Base-by-base conservation (phyloP, 2,113 vertebrate species). In the Mesoclemmys tuberculata region DNA sequence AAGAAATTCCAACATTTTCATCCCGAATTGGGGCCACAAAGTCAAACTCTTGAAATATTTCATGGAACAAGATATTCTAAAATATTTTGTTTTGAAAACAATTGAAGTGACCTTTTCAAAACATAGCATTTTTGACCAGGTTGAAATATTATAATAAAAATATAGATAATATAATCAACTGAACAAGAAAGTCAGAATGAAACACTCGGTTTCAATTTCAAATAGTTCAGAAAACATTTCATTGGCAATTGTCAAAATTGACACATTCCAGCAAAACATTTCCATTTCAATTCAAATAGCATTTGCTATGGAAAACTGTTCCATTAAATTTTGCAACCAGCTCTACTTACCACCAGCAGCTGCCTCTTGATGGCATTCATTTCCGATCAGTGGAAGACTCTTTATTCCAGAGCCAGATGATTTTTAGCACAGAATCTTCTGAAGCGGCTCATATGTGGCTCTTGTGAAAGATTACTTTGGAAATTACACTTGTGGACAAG, bases 11-110 rank as follows among this genome's bases (percentile, higher is more conserved):
- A 71, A 71, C 19, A 89, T 95, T 96, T 95, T 92, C 81, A 93
- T 93, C 88, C 96, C 91, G 95, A 75, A 90, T 94, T 81, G 91
- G 89, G 94, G 96, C 93, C 89, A 92, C 94, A 55, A 29, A 77
- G 11, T 44, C 74, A 26, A 77, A 96, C 94, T 75, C 96, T 93
- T 97, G 56, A 92, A 92, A 64, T n/a, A 58, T 90, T 88, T 71
- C 82, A 58, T 81, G 87, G 95, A 96, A 90, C 6, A 89, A 94
- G 90, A 38, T 71, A 71, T 85, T 94, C 93, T 95, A 56, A 88
- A 85, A 85, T 93, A 68, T 1, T 3, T 74, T 78, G 58, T 79
- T 96, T 90, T 78, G 51, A 85, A 96, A 90, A 93, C 56, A 82
- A 26, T 79, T 78, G 77, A 85, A 93, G 61, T 78, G 87, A 93